phyloP scores from a whole-genome alignment of 2,888 invertebrate species.

The Dasypogon diadema region DNA sequence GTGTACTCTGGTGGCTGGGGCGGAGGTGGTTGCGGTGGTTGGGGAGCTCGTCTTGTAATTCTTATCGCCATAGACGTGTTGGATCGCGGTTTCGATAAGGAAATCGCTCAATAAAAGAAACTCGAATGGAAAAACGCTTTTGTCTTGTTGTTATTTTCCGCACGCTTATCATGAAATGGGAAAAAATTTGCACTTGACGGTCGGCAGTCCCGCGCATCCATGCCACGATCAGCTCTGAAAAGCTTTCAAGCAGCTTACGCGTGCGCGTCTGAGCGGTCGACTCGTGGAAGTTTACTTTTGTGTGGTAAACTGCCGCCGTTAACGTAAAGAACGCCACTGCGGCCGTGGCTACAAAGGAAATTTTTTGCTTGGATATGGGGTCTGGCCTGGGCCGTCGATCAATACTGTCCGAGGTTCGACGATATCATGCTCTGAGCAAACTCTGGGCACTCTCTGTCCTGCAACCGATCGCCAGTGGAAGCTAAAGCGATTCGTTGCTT shows the following conservation, averaged over 20 bases:
- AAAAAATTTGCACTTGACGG: neutral
- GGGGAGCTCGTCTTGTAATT: too few species aligned
- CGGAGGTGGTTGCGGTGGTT: too few species aligned
- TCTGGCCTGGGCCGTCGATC: neutral
- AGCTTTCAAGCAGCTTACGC: conserved; percentile 18
- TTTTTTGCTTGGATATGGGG: neutral
- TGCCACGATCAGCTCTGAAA: neutral
- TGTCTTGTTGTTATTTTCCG: neutral
- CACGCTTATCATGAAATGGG: neutral
- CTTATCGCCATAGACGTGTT: neutral
- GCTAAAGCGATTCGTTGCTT: conserved; percentile 3
- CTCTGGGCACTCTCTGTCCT: neutral
- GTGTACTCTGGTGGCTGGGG: too few species aligned
- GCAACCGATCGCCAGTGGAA: neutral
- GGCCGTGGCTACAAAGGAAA: conserved; percentile 4
- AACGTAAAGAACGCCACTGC: conserved; percentile 3
- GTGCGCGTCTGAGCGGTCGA: conserved; percentile 1
- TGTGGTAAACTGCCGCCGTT: conserved; percentile 1
- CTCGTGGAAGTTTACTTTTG: neutral
- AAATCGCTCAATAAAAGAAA: neutral
- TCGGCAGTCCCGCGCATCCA: conserved; percentile 1
- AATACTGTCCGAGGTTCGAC: neutral
- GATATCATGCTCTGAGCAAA: neutral
- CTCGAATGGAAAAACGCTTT: neutral
- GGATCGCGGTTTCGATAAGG: neutral